Evolutionary conservation across 2,113 vertebrate genomes (phyloP).

Genomic region (Galemys pyrenaicus): DNA sequence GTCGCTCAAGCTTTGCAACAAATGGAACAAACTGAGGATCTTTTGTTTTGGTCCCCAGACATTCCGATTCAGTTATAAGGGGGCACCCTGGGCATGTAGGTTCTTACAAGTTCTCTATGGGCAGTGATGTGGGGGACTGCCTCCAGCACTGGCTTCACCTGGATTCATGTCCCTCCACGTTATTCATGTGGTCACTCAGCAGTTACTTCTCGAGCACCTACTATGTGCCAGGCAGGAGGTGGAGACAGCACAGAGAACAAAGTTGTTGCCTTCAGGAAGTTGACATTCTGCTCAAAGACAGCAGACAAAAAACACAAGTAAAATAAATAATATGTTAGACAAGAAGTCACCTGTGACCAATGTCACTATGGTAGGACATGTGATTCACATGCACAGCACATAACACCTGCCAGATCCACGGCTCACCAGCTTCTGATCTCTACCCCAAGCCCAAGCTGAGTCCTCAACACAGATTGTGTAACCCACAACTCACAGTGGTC

Average conservation of each 20-base stretch:
- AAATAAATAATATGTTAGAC: neutral
- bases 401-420: neutral
- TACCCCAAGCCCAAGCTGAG: neutral
- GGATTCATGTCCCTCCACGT: too few species aligned
- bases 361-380: neutral
- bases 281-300: neutral
- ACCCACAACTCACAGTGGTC: neutral
- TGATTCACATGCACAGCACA: neutral
- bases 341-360: neutral
- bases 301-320: neutral
- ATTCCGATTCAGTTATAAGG: neutral
- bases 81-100: neutral
- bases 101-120: neutral
- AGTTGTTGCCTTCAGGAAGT: neutral
- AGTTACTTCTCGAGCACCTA: neutral
- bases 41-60: neutral
- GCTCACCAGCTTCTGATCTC: neutral
- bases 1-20: neutral
- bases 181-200: neutral
- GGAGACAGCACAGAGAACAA: neutral
- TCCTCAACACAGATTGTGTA: neutral
- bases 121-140: too few species aligned
- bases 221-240: neutral
- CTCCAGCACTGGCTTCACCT: neutral
- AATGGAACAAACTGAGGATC: neutral